These are phyloP conservation scores for Aurelia coerulea DNA, from an alignment of 30 jellyfish, hydroid and myxozoan species.

Conservation along the genomic window DNA sequence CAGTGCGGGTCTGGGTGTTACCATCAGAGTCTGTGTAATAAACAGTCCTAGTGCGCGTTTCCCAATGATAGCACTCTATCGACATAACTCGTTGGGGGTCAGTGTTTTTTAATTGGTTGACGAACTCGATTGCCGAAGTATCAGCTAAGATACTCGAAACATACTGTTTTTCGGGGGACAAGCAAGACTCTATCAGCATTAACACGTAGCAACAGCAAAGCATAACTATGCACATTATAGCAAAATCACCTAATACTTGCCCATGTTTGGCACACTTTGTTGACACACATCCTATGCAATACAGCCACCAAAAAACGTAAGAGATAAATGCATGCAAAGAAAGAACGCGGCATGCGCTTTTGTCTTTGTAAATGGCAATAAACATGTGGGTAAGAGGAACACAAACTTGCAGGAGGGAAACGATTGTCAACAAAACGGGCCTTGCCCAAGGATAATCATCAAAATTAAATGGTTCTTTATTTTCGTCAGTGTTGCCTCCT, in stretches of 20 bases:
- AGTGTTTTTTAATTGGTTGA: slow-evolving; percentile 1
- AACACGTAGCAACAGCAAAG: slow-evolving; percentile 11
- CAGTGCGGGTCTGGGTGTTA: slow-evolving; percentile 42
- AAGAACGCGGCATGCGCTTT: slow-evolving; percentile 27
- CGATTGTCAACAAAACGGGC: slow-evolving; percentile 11
- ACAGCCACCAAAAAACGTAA: slow-evolving; percentile 21
- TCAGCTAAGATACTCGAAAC: not conserved
- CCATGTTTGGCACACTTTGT: slow-evolving; percentile 32
- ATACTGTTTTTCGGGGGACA: slow-evolving; percentile 32
- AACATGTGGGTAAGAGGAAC: not conserved
- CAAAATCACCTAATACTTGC: not conserved
- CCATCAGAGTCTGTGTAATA: slow-evolving; percentile 63
- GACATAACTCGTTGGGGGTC: slow-evolving; percentile 4
- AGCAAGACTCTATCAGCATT: slow-evolving; percentile 48
- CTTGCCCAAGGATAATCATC: slow-evolving; percentile 3
- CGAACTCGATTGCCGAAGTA: slow-evolving; percentile 1
- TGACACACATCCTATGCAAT: slow-evolving; percentile 18
- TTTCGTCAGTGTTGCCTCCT: not conserved
- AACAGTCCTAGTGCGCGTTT: slow-evolving; percentile 51
- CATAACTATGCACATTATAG: slow-evolving; percentile 11
- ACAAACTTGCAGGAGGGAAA: slow-evolving; percentile 1
- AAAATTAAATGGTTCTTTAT: not conserved
- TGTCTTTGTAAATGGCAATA: not conserved
- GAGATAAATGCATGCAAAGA: slow-evolving; percentile 39
- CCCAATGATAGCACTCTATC: slow-evolving; percentile 68